Percentiles rank a stretch among this genome's conserved stretches.
phyloP scores from a whole-genome alignment of 1,140 invertebrate species.

The Bombus superbus region DNA sequence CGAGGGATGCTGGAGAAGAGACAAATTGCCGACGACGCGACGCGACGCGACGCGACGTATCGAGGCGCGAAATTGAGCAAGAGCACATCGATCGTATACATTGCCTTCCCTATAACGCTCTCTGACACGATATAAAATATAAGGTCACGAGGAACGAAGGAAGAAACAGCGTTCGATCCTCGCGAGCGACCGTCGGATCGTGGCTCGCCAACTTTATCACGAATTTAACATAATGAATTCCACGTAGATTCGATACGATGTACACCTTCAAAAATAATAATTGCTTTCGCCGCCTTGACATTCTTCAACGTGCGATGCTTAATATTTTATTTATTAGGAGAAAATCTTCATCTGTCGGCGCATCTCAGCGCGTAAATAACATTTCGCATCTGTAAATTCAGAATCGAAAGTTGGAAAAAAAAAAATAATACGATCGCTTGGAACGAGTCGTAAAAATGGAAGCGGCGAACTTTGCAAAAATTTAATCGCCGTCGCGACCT shows the following conservation, averaged over 20 bases:
- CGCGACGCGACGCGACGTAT: constrained; percentile 24
- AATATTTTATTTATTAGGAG: too few species aligned
- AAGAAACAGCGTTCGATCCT: not conserved
- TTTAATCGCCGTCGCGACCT: not conserved
- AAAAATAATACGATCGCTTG: not conserved
- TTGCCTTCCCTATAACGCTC: not conserved
- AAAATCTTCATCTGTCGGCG: too few species aligned
- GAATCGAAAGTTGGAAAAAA: not conserved
- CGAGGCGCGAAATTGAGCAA: constrained; percentile 52
- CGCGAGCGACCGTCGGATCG: not conserved
- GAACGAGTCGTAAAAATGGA: not conserved
- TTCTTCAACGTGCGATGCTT: too few species aligned
- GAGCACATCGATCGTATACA: constrained; percentile 37
- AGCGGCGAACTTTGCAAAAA: not conserved
- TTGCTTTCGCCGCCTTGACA: not conserved
- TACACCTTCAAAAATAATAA: not conserved
- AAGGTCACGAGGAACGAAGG: not conserved
- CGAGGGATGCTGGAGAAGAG: not conserved
- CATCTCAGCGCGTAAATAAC: too few species aligned
- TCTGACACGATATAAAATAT: not conserved
- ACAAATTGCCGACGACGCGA: constrained; percentile 44
- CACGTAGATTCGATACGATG: not conserved
- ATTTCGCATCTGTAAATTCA: not conserved
- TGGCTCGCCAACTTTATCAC: not conserved
- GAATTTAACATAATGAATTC: too few species aligned